These are phyloP conservation scores for Cryptocephalus moraei DNA, from an alignment of 2,888 invertebrate species.

Conservation along the genomic window DNA sequence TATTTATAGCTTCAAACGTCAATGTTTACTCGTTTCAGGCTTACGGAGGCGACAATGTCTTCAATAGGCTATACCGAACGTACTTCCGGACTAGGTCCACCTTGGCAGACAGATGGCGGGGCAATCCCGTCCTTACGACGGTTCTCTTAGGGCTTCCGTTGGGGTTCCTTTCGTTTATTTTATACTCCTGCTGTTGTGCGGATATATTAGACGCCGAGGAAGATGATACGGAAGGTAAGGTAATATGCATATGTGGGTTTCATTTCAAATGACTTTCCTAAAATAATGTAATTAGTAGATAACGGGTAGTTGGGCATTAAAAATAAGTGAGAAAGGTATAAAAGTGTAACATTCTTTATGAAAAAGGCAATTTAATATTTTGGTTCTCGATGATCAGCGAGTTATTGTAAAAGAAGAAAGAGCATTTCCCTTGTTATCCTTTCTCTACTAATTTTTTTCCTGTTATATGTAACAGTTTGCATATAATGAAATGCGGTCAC, in stretches of 20 bases:
- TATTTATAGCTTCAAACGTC: neutral
- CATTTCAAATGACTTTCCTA: no score
- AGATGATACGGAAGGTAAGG: slow-evolving; percentile 52
- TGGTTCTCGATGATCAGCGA: no score
- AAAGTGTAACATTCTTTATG: no score
- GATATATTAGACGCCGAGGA: slow-evolving; percentile 90
- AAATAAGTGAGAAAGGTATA: no score
- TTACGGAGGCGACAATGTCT: slow-evolving; percentile 75
- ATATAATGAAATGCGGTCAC: no score
- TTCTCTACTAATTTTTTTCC: no score
- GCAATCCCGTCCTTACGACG: slow-evolving; percentile 87
- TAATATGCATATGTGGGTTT: neutral
- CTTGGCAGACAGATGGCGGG: slow-evolving; percentile 80
- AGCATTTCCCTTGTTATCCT: no score
- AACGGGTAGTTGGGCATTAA: no score
- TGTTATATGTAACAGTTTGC: no score
- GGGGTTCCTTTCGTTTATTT: slow-evolving; percentile 85
- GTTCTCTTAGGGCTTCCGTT: slow-evolving; percentile 91
- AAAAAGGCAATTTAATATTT: no score
- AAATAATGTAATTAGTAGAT: no score
- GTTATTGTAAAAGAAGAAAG: no score
- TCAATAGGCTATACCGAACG: slow-evolving; percentile 65
- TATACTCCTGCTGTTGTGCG: slow-evolving; percentile 92
- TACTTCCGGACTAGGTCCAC: slow-evolving; percentile 74
- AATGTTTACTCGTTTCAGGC: slow-evolving; percentile 40